Conservation (phyloP, 2,797 vertebrate species). For the Oryzias sinensis region DNA sequence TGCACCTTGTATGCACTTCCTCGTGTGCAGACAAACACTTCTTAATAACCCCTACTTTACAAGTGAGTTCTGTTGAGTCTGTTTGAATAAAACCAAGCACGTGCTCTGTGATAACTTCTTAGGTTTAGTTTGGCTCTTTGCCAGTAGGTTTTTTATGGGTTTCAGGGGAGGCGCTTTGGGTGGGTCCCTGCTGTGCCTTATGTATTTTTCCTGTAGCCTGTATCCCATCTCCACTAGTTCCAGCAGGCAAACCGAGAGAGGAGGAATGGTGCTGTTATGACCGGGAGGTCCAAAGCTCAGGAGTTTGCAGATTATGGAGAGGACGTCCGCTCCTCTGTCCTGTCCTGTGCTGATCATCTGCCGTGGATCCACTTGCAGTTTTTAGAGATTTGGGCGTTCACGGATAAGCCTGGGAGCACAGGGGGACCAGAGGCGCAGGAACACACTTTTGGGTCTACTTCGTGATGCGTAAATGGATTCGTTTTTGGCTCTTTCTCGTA, state of each 20-base stretch:
- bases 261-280: constrained; percentile 13
- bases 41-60: constrained; percentile 8
- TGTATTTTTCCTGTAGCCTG: constrained; percentile 52
- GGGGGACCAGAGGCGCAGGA: constrained; percentile 27
- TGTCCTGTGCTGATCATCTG: constrained; percentile 37
- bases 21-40: constrained; percentile 1
- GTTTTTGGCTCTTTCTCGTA: constrained; percentile 10
- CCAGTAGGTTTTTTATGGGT: constrained; percentile 32
- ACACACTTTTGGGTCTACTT: constrained; percentile 3
- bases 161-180: constrained; percentile 69
- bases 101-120: not conserved
- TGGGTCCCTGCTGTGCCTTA: constrained; percentile 70
- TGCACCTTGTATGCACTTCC: constrained; percentile 33
- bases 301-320: constrained; percentile 36
- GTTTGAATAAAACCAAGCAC: not conserved
- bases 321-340: constrained; percentile 13
- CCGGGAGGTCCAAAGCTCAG: constrained; percentile 25
- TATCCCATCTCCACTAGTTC: constrained; percentile 41
- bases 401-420: constrained; percentile 20
- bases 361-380: constrained; percentile 43
- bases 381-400: constrained; percentile 51
- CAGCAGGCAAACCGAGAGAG: constrained; percentile 29
- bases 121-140: constrained; percentile 14
- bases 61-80: not conserved
- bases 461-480: constrained; percentile 47